phyloP scores from a whole-genome alignment of 2,797 vertebrate species.

The Catostomus latipinnis region DNA sequence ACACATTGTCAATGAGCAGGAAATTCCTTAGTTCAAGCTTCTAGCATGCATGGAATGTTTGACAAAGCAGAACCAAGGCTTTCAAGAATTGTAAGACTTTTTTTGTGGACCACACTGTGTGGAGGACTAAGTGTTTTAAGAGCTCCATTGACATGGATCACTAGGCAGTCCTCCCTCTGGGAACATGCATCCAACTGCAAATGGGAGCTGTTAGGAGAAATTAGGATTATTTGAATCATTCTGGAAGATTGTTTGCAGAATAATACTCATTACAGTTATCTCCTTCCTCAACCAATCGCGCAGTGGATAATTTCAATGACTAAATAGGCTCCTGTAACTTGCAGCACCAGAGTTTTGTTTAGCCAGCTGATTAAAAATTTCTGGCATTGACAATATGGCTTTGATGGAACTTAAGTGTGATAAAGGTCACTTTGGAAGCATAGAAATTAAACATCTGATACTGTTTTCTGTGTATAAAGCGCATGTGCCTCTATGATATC shows the following conservation, averaged over 20 bases:
- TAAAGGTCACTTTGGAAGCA: slow-evolving; percentile 37
- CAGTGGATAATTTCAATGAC: background rate
- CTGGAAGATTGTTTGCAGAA: slow-evolving; percentile 15
- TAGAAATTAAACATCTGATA: slow-evolving; percentile 38
- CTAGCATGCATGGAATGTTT: slow-evolving; percentile 50
- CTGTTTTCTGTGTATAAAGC: slow-evolving; percentile 8
- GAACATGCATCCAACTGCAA: too few relatives aligned
- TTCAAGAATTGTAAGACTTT: slow-evolving; percentile 41
- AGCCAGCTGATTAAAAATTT: slow-evolving; percentile 42
- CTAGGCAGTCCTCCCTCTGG: too few relatives aligned
- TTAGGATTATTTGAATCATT: slow-evolving; percentile 7
- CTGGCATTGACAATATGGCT: slow-evolving; percentile 31
- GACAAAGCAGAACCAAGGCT: slow-evolving; percentile 42
- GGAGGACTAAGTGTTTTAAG: slow-evolving; percentile 14
- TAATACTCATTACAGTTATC: background rate
- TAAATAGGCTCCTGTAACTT: slow-evolving; percentile 4
- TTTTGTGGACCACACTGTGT: background rate
- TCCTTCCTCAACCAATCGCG: background rate
- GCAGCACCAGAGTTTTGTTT: slow-evolving; percentile 22
- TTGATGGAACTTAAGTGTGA: slow-evolving; percentile 36
- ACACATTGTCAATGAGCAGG: slow-evolving; percentile 42
- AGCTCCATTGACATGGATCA: slow-evolving; percentile 10
- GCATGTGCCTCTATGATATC: slow-evolving; percentile 39
- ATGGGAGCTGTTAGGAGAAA: slow-evolving; percentile 4
- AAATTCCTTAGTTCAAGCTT: slow-evolving; percentile 50